Evolutionary conservation across 2,888 invertebrate genomes (phyloP).

Genomic region (Pemphredon lugubris): DNA sequence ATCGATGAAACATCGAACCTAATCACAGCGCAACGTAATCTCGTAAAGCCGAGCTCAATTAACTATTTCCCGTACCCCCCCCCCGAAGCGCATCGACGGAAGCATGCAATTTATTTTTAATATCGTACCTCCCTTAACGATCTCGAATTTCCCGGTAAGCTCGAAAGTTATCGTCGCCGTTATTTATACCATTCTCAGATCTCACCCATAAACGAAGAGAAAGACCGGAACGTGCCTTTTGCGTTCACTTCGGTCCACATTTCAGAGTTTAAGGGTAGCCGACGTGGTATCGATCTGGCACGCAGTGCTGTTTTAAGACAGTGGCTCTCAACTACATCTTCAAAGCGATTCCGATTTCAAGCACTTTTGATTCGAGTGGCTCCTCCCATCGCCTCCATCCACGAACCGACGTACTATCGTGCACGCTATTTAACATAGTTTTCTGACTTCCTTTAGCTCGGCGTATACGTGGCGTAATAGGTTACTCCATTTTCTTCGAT

Average conservation of each 20-base stretch:
- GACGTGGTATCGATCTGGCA: conserved; percentile 75
- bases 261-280: conserved; percentile 74
- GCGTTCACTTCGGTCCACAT: conserved; percentile 68
- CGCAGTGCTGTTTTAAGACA: conserved; percentile 75
- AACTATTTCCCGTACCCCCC: no score
- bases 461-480: no score
- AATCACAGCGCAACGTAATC: no score
- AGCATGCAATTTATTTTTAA: no score
- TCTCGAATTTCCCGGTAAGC: no score
- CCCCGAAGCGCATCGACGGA: no score
- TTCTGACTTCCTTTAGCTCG: not conserved
- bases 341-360: conserved; percentile 38
- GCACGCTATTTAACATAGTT: conserved; percentile 1
- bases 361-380: conserved; percentile 17
- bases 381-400: conserved; percentile 1
- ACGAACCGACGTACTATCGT: not conserved
- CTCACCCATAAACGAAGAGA: not conserved
- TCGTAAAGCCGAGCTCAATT: no score
- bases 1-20: no score
- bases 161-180: no score
- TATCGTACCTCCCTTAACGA: no score
- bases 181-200: not conserved
- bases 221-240: conserved; percentile 42
- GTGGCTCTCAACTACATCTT: conserved; percentile 69
- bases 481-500: no score